These are phyloP conservation scores for Rhabditophanes sp. DNA, from an alignment of 2,888 invertebrate genomes.

Conservation along the genomic window DNA sequence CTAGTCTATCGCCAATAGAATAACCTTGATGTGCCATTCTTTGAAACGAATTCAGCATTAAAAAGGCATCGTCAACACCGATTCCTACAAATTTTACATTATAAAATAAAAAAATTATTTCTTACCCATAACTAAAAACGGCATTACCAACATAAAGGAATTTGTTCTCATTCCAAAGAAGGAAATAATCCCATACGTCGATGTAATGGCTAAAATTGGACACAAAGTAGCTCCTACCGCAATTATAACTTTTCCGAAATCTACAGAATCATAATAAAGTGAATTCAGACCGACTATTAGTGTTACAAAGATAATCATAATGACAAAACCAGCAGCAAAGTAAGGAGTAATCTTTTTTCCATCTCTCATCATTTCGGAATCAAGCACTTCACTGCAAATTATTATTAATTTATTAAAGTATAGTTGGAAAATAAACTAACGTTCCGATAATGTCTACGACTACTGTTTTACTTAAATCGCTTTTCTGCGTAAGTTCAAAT, in stretches of 20 bases:
- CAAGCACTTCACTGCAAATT: conserved; percentile 37
- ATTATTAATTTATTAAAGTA: no score
- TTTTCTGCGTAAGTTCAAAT: no score
- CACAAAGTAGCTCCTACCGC: conserved; percentile 24
- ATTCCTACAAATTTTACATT: not conserved
- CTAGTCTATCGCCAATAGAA: conserved; percentile 10
- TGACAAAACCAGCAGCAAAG: conserved; percentile 36
- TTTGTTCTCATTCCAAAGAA: conserved; percentile 27
- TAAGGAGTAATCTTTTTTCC: conserved; percentile 35
- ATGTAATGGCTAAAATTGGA: conserved; percentile 36
- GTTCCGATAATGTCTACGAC: no score
- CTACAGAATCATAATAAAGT: conserved; percentile 25
- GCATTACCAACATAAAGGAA: conserved; percentile 41
- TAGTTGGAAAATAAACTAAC: conserved; percentile 11
- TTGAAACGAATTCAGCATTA: conserved; percentile 41
- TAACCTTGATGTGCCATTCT: conserved; percentile 10
- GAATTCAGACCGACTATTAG: conserved; percentile 26
- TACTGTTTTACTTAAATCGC: no score
- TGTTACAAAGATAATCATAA: conserved; percentile 33
- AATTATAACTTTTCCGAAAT: conserved; percentile 14
- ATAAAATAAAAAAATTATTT: conserved; percentile 1
- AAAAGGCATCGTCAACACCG: conserved; percentile 34
- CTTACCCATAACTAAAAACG: conserved; percentile 39
- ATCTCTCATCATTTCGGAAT: conserved; percentile 39
- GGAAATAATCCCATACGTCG: conserved; percentile 34